Percentiles rank a stretch among this genome's conserved stretches.
phyloP scores from a whole-genome alignment of 2,797 vertebrate species.

The Muscicapa comitata region DNA sequence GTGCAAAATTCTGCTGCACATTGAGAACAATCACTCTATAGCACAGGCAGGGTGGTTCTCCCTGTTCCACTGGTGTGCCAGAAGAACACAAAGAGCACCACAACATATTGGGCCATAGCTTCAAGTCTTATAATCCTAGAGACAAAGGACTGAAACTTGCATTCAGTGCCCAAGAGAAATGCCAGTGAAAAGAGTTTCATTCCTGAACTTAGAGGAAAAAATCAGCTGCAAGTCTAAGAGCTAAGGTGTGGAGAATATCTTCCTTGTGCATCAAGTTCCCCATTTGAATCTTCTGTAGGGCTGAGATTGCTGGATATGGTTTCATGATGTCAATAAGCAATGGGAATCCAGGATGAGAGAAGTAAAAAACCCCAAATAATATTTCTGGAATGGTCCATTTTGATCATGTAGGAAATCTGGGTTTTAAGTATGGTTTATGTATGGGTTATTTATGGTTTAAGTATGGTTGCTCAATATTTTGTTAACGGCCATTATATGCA shows the following conservation, averaged over 20 bases:
- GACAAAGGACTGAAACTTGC: neutral
- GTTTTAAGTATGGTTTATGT: neutral
- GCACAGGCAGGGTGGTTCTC: neutral
- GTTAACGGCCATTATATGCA: neutral
- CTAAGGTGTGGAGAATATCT: neutral
- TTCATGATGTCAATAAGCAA: neutral
- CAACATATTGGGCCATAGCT: neutral
- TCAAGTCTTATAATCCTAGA: neutral
- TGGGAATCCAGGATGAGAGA: neutral
- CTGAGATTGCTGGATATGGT: neutral
- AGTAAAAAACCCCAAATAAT: neutral
- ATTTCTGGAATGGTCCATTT: neutral
- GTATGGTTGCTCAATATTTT: neutral
- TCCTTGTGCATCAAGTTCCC: neutral
- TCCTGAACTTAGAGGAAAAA: neutral
- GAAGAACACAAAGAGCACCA: neutral
- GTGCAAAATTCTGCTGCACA: neutral
- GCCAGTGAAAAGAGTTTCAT: neutral
- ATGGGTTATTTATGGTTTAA: neutral
- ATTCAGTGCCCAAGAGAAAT: neutral
- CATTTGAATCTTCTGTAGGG: neutral
- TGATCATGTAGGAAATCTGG: neutral
- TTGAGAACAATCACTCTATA: neutral
- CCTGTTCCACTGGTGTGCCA: neutral
- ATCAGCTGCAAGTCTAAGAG: neutral